Base-by-base conservation (phyloP, 2,888 invertebrate genomes). In the Scaptomyza tumidula region DNA sequence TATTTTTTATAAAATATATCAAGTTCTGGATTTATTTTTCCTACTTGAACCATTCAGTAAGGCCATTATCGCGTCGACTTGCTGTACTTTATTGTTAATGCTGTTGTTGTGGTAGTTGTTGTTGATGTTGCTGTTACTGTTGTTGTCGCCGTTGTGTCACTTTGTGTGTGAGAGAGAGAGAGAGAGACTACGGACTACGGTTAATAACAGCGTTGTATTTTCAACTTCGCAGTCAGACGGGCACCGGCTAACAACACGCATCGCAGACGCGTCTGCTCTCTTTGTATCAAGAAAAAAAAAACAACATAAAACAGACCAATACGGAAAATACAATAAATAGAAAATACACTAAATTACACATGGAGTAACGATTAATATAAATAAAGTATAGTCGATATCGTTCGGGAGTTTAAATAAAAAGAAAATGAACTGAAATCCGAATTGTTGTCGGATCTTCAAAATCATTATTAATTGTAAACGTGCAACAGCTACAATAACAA, bases 151-250 rank as follows among this genome's bases (percentile, higher is more conserved):
- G 61, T 19, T 75, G 70, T 75, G 74, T 75, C 67, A 71, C 64
- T 74, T 74, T 75, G 80, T 69, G 52, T 65, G 71, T 66, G 72
- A 57, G 41, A 70, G 59, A 59, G 41, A 66, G 59, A 69, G 24
- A 24, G 59, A 59, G 41, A 69, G 56, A 66, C 67, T 73, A 78
- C 80, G 24, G 3, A 66, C 67, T 73, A 78, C 80, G 75, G 86
- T 80, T 86, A 79, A 83, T 80, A 86, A 70, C 78, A 72, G 69
- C 76, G 69, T 29, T 75, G 67, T 56, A 66, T 65, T 71, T 73
- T 66, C 72, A 78, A 73, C 78, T 76, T 66, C 62, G 60, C 86
- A 83, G 86, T 86, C 86, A 68, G 59, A 75, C 68, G 76, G 75
- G 67, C 71, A 75, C 75, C 75, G 76, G 75, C 75, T 71, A 71